Base-by-base conservation (phyloP, 2,797 vertebrate species). In the Oophaga sylvatica region DNA sequence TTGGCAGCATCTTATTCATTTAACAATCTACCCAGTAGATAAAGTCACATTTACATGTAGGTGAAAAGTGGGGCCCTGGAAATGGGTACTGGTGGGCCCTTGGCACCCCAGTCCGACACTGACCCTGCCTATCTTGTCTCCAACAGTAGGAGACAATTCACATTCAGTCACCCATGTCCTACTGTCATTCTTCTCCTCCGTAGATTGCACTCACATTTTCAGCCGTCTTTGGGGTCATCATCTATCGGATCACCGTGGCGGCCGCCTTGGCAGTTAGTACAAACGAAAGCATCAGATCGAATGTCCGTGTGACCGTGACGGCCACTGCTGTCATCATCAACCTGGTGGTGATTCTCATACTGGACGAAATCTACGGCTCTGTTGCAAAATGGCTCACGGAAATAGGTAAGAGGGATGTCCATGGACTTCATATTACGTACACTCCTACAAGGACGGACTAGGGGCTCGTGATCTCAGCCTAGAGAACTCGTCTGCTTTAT, bases 271-370 rank as follows among this genome's bases (percentile, higher is more conserved):
- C 97, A 59, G 95, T 98, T 95, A 97, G 97, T 91, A 94, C 96
- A 0, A 95, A 96, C 20, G 96, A 96, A 22, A 95, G 95, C 82
- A 95, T 96, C 73, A 97, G 96, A 91, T 95, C 96, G 88, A 98
- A 97, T 0, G 96, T 97, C 59, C 96, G 97, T 63, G 96, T 97
- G 91, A 99, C 97, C 0, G 98, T 99, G 90, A 97, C 97, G 0
- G 97, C 98, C 17, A 99, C 98, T 0, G 97, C 97, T 0, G 98
- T 99, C 92, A 94, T 99, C 94, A 97, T 99, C 90, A 99, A 99
- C 94, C 96, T 99, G 20, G 91, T 99, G 83, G 96, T 99, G 53
- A 98, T 99, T 85, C 95, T 99, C 87, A 96, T 99, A 91, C 92
- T 99, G 87, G 98, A 99, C 41, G 98, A 99, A 93, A 98, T 99